These are phyloP conservation scores for Drosophila nr. perissopoda DNA, from an alignment of 2,888 invertebrate species.

Conservation along the genomic window DNA sequence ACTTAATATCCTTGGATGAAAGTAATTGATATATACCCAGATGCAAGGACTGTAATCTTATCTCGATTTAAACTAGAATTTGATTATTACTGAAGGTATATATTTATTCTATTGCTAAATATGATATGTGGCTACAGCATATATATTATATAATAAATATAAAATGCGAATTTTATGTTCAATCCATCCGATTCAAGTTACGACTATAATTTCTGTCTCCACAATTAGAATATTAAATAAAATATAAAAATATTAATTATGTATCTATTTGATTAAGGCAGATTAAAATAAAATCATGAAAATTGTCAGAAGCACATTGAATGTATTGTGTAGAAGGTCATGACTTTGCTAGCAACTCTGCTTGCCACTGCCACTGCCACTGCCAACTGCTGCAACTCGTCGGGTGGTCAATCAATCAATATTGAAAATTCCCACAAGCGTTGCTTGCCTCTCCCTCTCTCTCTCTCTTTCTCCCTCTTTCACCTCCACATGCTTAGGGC, in stretches of 20 bases:
- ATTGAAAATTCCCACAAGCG: slow-evolving; percentile 58
- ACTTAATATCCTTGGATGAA: neutral
- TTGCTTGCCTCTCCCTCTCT: slow-evolving; percentile 2
- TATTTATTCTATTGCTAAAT: neutral
- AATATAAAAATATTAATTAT: neutral
- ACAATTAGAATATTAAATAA: neutral
- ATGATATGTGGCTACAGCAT: neutral
- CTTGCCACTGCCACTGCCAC: slow-evolving; percentile 1
- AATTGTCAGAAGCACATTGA: neutral
- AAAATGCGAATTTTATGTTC: neutral
- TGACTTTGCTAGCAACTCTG: neutral
- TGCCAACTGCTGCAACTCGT: slow-evolving; percentile 17
- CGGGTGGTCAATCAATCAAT: slow-evolving; percentile 70
- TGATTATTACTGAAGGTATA: neutral
- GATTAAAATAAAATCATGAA: neutral
- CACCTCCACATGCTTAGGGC: slow-evolving; percentile 11
- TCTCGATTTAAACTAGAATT: neutral
- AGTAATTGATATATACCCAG: neutral
- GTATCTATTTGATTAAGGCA: neutral
- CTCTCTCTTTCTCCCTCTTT: neutral
- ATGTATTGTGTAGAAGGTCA: neutral
- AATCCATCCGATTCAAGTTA: neutral
- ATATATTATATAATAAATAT: neutral
- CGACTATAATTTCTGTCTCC: neutral
- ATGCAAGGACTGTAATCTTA: neutral